Evolutionary conservation across 2,113 vertebrate genomes (phyloP), one percentile per base, ranked within the genome.

Genomic region (Daboia siamensis): DNA sequence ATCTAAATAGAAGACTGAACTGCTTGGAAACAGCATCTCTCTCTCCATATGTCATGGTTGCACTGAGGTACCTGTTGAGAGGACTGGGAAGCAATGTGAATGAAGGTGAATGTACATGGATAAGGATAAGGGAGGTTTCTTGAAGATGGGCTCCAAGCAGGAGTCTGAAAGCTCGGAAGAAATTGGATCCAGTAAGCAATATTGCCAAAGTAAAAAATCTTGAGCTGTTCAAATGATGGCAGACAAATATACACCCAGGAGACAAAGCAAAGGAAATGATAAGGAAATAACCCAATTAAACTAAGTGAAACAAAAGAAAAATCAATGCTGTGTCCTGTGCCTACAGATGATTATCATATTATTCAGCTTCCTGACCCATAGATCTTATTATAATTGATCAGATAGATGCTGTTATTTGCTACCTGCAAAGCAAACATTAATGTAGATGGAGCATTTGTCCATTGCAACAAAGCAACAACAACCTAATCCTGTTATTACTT

Each of bases 351-450:
- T 86, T 85, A 48, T 74, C 74, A 8, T 90, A 86, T 90, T 90
- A 92, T 90, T 90, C 74, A 92, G 74, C 55, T 86, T 86, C 4
- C 46, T 88, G 61, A 92, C 24, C 46, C 88, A 90, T 90, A 92
- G 69, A 59, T 56, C 56, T 64, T 86, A 86, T 92, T 90, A 86
- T 29, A 85, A 92, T 92, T 85, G 64, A 92, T 92, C 87, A 48
- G 8, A 7, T n/a, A n/a, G 74, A 86, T 61, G 59, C 12, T 59
- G 26, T 92, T 90, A 89, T 51, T 92, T 92, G 46, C 55, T 89
- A n/a, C 23, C 85, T 90, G 88, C 5, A 8, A 86, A 92, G 24
- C 74, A 86, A 86, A 92, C n/a, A 39, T 61, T 90, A 52, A 86
- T 90, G 56, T 54, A 54, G 46, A 61, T 44, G 56, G 88, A 86